A percentile compares a stretch with the other conserved stretches of the same genome.
Evolutionary conservation across 2,888 invertebrate species (phyloP).

Genomic region (Beris morrisii): DNA sequence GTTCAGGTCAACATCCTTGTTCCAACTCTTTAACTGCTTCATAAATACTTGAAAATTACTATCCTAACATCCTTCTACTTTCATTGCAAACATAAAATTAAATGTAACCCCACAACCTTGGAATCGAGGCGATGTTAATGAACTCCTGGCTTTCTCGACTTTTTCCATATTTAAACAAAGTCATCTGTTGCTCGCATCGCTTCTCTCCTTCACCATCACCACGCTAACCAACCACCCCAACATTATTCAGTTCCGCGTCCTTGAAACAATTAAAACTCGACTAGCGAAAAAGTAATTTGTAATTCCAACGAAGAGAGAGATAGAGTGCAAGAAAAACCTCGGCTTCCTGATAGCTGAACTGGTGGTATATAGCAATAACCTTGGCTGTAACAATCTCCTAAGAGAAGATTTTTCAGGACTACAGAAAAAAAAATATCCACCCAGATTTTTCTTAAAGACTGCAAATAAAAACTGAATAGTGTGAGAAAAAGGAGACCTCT

Average conservation of each 20-base stretch:
- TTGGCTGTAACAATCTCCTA: constrained; percentile 21
- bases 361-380: constrained; percentile 18
- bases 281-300: constrained; percentile 31
- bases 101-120: constrained; percentile 16
- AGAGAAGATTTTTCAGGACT: neutral
- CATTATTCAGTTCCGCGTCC: constrained; percentile 30
- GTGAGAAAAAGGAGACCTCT: no score
- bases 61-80: neutral
- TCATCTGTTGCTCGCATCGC: constrained; percentile 27
- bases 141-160: constrained; percentile 20
- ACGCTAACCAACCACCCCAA: constrained; percentile 14
- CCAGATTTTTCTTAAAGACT: constrained; percentile 19
- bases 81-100: constrained; percentile 14
- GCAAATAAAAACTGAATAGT: constrained; percentile 22
- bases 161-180: constrained; percentile 24
- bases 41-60: neutral
- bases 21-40: neutral
- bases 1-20: neutral
- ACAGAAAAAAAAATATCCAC: constrained; percentile 13
- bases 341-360: neutral
- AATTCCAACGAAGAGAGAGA: constrained; percentile 18
- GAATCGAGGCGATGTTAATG: constrained; percentile 11
- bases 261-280: constrained; percentile 31
- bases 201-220: neutral
- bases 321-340: neutral